Percentiles rank a stretch among this genome's conserved stretches.
These are phyloP conservation scores for Puntigrus tetrazona DNA, from an alignment of 2,113 vertebrate species.

Conservation along the genomic window DNA sequence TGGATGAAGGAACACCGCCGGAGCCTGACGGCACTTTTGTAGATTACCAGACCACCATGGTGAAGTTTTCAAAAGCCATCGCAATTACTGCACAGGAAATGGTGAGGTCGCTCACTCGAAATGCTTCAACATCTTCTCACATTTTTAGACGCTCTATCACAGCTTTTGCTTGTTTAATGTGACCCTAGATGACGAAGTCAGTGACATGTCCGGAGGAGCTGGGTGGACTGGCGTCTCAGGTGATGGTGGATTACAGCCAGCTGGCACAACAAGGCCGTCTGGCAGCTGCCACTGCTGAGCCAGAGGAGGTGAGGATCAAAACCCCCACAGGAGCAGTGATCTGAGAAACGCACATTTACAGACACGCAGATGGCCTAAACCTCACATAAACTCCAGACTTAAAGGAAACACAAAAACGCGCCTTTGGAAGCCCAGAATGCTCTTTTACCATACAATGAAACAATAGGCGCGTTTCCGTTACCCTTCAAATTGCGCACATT, in stretches of 20 bases:
- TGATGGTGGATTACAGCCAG: slow-evolving; percentile 96
- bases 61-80: slow-evolving; percentile 97
- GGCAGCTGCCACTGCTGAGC: slow-evolving; percentile 94
- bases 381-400: background rate
- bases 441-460: background rate
- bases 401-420: background rate
- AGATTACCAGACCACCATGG: slow-evolving; percentile 98
- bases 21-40: slow-evolving; percentile 94
- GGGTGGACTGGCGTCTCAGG: slow-evolving; percentile 95
- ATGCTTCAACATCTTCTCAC: background rate
- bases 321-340: slow-evolving; percentile 12
- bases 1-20: slow-evolving; percentile 93
- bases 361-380: slow-evolving; percentile 12
- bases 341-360: slow-evolving; percentile 22
- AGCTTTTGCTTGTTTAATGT: slow-evolving; percentile 11
- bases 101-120: slow-evolving; percentile 76
- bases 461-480: too few species aligned
- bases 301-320: slow-evolving; percentile 84
- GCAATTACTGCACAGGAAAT: slow-evolving; percentile 98
- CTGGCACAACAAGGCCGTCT: slow-evolving; percentile 92
- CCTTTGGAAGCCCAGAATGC: background rate
- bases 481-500: too few species aligned
- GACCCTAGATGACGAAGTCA: slow-evolving; percentile 94
- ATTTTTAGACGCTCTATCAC: background rate
- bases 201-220: slow-evolving; percentile 97